Conservation (phyloP, 2,888 invertebrate genomes). For the Lasioglossum figueresi region DNA sequence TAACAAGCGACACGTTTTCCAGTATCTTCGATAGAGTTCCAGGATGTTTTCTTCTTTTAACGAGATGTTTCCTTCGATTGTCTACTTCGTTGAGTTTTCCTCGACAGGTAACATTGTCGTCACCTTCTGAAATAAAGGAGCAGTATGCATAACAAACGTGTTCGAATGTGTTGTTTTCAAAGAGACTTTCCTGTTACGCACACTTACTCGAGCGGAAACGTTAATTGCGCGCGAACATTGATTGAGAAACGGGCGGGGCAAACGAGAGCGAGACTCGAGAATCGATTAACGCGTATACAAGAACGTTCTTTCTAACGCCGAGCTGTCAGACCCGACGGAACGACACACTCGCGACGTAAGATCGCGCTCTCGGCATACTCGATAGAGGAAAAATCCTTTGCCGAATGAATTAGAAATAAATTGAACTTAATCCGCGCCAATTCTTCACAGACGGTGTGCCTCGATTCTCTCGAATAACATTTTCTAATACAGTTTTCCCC, state of each 20-base stretch:
- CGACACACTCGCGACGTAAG: not conserved
- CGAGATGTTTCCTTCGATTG: not conserved
- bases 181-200: not conserved
- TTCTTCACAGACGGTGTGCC: too few relatives aligned
- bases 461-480: not conserved
- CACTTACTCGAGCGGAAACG: not conserved
- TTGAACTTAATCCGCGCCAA: not conserved
- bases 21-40: not conserved
- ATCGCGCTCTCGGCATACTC: not conserved
- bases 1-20: accelerated
- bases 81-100: not conserved
- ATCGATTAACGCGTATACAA: not conserved
- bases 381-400: not conserved
- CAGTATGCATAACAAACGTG: not conserved
- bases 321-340: not conserved
- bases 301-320: not conserved
- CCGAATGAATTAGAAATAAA: not conserved
- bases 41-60: not conserved
- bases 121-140: not conserved
- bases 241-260: not conserved
- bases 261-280: not conserved
- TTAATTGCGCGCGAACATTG: not conserved
- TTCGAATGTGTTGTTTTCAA: not conserved
- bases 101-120: not conserved
- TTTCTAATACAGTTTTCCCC: not conserved